phyloP scores from a whole-genome alignment of 2,113 vertebrate genomes.

The Illadopsis cleaveri region DNA sequence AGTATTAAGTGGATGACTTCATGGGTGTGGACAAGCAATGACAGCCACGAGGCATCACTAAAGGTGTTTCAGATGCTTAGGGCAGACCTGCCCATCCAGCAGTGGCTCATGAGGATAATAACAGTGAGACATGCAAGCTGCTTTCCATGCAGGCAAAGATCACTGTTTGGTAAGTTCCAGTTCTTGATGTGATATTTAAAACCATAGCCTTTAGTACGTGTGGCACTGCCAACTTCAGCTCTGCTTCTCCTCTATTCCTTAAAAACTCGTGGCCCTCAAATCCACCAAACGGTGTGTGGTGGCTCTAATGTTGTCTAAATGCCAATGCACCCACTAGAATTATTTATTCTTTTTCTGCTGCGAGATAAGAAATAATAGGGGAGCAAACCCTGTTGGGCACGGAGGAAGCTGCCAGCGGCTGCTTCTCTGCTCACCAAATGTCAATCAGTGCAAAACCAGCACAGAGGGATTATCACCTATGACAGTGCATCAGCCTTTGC shows the following conservation, averaged over 20 bases:
- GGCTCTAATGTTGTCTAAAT: neutral
- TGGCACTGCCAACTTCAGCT: neutral
- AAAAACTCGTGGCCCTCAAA: too few species aligned
- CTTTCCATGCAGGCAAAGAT: neutral
- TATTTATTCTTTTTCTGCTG: neutral
- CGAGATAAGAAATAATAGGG: neutral
- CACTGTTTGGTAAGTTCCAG: neutral
- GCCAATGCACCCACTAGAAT: neutral
- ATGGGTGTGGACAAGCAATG: neutral
- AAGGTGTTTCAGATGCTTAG: neutral
- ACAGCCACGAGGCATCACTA: neutral
- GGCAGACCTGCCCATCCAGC: neutral
- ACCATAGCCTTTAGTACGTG: fast-evolving
- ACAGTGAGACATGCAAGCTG: neutral
- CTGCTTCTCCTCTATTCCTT: neutral
- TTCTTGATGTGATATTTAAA: neutral
- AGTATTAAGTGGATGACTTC: neutral
- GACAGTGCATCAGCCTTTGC: fast-evolving
- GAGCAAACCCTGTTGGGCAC: neutral
- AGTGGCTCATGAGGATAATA: fast-evolving
- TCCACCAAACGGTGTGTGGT: fast-evolving
- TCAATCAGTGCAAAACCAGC: neutral
- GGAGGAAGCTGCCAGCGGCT: neutral
- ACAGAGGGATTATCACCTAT: fast-evolving
- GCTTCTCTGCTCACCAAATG: neutral